Evolutionary conservation across 2,888 invertebrate genomes (phyloP).

Genomic region (Trissonchulus latispiculum): DNA sequence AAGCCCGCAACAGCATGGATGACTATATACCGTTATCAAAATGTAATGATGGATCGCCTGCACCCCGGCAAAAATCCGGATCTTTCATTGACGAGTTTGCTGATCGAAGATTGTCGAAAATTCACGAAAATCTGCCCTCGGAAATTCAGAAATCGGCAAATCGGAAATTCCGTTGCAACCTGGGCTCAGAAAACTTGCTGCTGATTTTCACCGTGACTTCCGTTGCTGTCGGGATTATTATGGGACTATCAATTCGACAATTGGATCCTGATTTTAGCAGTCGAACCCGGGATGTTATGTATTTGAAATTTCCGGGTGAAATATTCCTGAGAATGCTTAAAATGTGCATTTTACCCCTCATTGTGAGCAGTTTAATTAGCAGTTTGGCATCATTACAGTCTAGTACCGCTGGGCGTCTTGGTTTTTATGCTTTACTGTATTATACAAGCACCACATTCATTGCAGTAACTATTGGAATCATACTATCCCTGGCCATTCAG

Average conservation of each 20-base stretch:
- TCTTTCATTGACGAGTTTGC: neutral
- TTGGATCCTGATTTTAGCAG: neutral
- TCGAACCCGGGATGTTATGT: slow-evolving; percentile 10
- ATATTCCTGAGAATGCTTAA: slow-evolving; percentile 27
- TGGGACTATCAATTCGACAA: slow-evolving; percentile 35
- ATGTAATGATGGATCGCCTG: no score
- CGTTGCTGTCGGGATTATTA: slow-evolving; percentile 38
- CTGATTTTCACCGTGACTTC: slow-evolving; percentile 41
- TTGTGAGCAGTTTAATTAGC: slow-evolving; percentile 58
- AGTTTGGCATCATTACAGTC: slow-evolving; percentile 49
- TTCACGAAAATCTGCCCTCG: neutral
- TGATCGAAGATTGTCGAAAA: neutral
- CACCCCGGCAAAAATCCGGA: neutral
- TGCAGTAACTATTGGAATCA: slow-evolving; percentile 79
- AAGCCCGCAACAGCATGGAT: no score
- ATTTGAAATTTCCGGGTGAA: slow-evolving; percentile 25
- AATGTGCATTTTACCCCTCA: slow-evolving; percentile 27
- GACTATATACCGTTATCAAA: no score
- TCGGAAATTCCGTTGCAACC: neutral
- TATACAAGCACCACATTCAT: slow-evolving; percentile 82
- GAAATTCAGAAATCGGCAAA: neutral
- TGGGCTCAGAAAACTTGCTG: slow-evolving; percentile 37
- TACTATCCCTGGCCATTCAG: slow-evolving; percentile 73
- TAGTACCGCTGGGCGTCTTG: slow-evolving; percentile 63
- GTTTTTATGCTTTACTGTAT: slow-evolving; percentile 71